Percentiles rank a stretch among this genome's conserved stretches.
Conservation (phyloP, 1,140 invertebrate genomes). For the Hyposmocoma kahamanoa region DNA sequence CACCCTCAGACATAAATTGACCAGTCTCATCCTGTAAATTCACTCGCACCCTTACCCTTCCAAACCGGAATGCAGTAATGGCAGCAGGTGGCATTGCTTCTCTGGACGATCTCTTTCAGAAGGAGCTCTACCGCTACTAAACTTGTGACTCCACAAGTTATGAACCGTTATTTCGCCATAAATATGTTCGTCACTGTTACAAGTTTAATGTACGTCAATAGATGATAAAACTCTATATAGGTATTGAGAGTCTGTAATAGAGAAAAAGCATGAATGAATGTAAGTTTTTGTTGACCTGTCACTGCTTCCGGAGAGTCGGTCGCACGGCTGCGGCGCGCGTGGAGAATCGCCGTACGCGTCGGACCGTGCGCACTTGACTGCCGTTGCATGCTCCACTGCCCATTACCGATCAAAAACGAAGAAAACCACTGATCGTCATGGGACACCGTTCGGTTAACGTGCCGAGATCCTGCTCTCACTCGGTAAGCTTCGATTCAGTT, state of each 20-base stretch:
- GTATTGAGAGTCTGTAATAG: background rate
- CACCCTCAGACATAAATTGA: no score
- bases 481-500: background rate
- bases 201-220: no score
- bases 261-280: conserved; percentile 50
- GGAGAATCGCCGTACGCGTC: conserved; percentile 64
- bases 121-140: no score
- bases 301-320: conserved; percentile 60
- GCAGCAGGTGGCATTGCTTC: no score
- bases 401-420: conserved; percentile 41
- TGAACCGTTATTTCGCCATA: no score
- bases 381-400: conserved; percentile 26
- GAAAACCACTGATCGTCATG: conserved; percentile 23
- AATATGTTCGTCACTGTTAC: no score
- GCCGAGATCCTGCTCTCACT: background rate
- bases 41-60: no score
- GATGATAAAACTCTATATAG: no score
- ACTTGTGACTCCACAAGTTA: no score
- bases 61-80: no score
- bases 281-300: conserved; percentile 67
- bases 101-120: no score
- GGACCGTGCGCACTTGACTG: conserved; percentile 41
- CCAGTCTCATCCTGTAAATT: no score
- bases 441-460: background rate
- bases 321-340: conserved; percentile 51